Conservation (phyloP, 2,888 invertebrate genomes). For the Tuberolachnus salignus region DNA sequence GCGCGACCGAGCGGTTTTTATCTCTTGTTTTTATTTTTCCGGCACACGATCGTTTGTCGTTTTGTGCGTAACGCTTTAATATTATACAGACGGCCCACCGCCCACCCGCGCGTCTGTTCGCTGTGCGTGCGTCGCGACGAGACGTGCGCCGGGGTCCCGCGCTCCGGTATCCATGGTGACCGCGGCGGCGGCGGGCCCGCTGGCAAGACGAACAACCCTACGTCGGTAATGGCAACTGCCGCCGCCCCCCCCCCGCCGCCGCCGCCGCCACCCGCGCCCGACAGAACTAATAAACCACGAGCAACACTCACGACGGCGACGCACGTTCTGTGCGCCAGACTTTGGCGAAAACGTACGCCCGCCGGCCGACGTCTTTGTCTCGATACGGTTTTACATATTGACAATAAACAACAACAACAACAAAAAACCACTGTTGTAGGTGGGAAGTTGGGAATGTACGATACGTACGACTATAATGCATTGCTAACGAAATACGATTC, state of each 20-base stretch:
- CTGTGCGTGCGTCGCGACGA: background rate
- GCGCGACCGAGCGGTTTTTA: slow-evolving; percentile 26
- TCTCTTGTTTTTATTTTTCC: slow-evolving; percentile 44
- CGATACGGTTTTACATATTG: too few species aligned
- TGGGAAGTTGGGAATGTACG: too few species aligned
- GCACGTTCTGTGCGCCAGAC: too few species aligned
- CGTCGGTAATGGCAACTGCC: slow-evolving; percentile 45
- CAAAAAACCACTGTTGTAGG: too few species aligned
- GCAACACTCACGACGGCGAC: background rate
- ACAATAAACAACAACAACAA: too few species aligned
- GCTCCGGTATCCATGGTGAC: slow-evolving; percentile 40
- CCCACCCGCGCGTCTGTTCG: background rate
- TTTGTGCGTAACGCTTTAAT: background rate
- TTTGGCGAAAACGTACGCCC: too few species aligned
- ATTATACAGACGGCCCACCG: background rate
- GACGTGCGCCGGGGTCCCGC: background rate
- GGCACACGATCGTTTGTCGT: slow-evolving; percentile 16
- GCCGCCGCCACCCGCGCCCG: background rate
- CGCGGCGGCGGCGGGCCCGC: slow-evolving; percentile 38
- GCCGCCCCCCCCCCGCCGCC: background rate
- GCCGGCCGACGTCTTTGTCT: too few species aligned
- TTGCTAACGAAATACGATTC: too few species aligned
- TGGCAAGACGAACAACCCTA: slow-evolving; percentile 54
- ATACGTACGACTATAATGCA: too few species aligned
- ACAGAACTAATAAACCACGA: slow-evolving; percentile 46